These are phyloP conservation scores for Temnothorax longispinosus DNA, from an alignment of 1,140 invertebrate genomes.

Conservation along the genomic window DNA sequence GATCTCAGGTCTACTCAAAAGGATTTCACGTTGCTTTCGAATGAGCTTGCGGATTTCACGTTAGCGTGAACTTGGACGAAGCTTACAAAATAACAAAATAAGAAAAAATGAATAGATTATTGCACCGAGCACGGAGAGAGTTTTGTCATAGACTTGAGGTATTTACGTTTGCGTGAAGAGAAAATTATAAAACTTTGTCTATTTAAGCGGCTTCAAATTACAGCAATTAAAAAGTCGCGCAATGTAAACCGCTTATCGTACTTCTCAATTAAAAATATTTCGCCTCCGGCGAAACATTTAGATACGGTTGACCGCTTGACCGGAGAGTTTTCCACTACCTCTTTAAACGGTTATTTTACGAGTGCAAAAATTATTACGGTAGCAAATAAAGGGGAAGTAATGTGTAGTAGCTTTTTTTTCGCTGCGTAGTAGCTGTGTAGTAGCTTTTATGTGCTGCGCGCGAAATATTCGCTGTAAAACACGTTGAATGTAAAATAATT, in stretches of 20 bases:
- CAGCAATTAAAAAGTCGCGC: constrained; percentile 13
- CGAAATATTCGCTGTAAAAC: neutral
- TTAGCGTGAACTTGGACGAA: constrained; percentile 12
- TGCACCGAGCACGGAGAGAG: neutral
- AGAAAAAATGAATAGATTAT: neutral
- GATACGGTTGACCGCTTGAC: neutral
- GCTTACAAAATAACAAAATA: neutral
- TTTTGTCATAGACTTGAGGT: neutral
- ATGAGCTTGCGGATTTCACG: constrained; percentile 25
- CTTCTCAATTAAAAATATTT: neutral
- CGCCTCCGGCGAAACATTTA: neutral
- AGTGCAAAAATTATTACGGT: neutral
- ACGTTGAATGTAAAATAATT: constrained; percentile 7
- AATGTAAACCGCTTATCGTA: neutral
- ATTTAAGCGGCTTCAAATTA: neutral
- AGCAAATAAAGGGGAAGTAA: neutral
- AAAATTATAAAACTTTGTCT: neutral
- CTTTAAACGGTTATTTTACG: neutral
- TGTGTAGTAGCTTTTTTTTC: neutral
- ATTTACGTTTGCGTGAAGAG: neutral
- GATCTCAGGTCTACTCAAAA: neutral
- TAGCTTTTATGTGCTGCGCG: neutral
- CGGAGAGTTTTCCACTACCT: neutral
- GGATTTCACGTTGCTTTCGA: constrained; percentile 34
- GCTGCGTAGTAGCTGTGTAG: no score